These are phyloP conservation scores for Lamprotornis superbus DNA, from an alignment of 2,113 vertebrate species.

Conservation along the genomic window DNA sequence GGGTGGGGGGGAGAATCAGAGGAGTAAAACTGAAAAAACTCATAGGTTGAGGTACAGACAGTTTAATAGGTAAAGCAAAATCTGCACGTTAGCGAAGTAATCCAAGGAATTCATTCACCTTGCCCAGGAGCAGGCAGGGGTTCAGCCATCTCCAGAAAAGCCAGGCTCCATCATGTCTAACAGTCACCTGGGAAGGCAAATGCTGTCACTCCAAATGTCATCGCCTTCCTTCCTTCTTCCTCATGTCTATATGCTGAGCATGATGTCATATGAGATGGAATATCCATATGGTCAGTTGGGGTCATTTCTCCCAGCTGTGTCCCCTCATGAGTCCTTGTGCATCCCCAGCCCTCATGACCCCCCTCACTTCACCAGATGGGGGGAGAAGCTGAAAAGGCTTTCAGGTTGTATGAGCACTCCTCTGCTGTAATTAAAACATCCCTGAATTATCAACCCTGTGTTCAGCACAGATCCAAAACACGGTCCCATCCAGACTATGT, in stretches of 20 bases:
- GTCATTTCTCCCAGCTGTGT: not conserved
- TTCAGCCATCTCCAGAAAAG: not conserved
- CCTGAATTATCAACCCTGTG: not conserved
- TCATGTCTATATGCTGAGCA: not conserved
- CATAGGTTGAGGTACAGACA: not conserved
- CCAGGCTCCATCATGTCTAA: not conserved
- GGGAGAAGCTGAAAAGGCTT: not conserved
- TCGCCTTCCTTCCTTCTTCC: not conserved
- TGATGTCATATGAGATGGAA: not conserved
- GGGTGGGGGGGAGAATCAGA: not conserved
- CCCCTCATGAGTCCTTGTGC: not conserved
- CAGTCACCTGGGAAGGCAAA: not conserved
- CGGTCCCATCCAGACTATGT: not conserved
- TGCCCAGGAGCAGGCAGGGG: not conserved
- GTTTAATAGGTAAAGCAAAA: not conserved
- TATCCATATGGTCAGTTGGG: not conserved
- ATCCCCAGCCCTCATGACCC: not conserved
- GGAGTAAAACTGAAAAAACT: not conserved
- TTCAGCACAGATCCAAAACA: not conserved
- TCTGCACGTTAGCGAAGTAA: not conserved
- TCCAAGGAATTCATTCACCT: not conserved
- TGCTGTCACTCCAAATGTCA: not conserved
- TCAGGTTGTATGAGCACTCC: not conserved
- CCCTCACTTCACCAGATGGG: too few relatives aligned
- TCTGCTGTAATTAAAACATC: not conserved